phyloP scores from a whole-genome alignment of 1,140 invertebrate genomes.

The Neuroterus valhalla region DNA sequence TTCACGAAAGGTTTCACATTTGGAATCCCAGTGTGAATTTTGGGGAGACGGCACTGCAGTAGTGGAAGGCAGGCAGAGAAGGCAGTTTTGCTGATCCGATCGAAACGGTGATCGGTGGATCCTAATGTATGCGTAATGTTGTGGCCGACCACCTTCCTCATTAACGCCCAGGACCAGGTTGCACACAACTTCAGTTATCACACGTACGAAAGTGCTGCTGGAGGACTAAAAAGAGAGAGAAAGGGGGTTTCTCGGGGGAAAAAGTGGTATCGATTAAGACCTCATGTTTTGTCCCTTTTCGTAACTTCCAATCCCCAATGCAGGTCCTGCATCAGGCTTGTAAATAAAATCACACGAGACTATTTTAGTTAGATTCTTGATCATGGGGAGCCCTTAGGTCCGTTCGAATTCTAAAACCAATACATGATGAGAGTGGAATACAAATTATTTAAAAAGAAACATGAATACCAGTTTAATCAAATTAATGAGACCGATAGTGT shows the following conservation, averaged over 20 bases:
- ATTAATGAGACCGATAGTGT: too few species aligned
- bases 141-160: conserved; percentile 63
- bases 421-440: too few species aligned
- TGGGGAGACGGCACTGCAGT: conserved; percentile 29
- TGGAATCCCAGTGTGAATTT: not conserved
- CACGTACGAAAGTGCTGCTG: conserved; percentile 37
- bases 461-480: too few species aligned
- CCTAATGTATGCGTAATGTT: conserved; percentile 73
- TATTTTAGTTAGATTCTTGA: conserved; percentile 32
- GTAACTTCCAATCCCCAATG: conserved; percentile 28
- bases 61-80: conserved; percentile 31
- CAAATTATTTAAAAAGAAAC: too few species aligned
- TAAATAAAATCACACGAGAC: conserved; percentile 39
- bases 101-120: conserved; percentile 64
- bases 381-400: conserved; percentile 5
- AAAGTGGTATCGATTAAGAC: conserved; percentile 61
- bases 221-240: not conserved
- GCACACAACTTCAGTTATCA: conserved; percentile 42
- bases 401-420: too few species aligned
- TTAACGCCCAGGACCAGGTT: conserved; percentile 65
- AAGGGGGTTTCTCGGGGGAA: conserved; percentile 28
- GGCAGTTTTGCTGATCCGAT: conserved; percentile 62
- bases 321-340: conserved; percentile 22
- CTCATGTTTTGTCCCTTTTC: conserved; percentile 63
- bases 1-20: too few species aligned